Percentiles rank a stretch among this genome's conserved stretches.
Conservation (phyloP, 53 echinoderm and acorn worm genomes). For the Mesocentrotus franciscanus region DNA sequence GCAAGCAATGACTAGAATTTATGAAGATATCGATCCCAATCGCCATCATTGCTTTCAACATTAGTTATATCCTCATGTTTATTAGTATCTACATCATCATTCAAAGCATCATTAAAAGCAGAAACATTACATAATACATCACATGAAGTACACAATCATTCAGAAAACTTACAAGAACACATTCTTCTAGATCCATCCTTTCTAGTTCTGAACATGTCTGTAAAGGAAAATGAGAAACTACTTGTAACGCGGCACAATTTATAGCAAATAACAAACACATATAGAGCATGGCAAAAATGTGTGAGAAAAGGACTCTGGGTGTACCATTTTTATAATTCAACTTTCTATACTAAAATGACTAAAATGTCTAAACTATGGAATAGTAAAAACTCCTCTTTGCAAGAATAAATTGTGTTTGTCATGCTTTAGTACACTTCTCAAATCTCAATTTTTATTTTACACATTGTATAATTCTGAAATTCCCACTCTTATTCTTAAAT, state of each 20-base stretch:
- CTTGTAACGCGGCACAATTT: not conserved
- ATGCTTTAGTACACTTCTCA: too few relatives aligned
- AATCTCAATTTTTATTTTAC: too few relatives aligned
- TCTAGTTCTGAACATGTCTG: slow-evolving; percentile 93
- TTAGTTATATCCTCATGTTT: too few relatives aligned
- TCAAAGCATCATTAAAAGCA: not conserved
- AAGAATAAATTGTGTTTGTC: too few relatives aligned
- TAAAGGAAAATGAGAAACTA: not conserved
- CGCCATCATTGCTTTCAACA: too few relatives aligned
- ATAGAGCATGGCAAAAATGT: not conserved
- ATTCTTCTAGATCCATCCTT: slow-evolving; percentile 99
- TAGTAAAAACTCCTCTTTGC: not conserved
- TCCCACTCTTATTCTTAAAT: too few relatives aligned
- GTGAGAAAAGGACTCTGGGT: too few relatives aligned
- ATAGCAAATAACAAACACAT: not conserved
- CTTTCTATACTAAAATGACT: not conserved
- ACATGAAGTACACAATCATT: not conserved
- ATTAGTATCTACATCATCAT: not conserved
- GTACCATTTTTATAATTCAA: too few relatives aligned
- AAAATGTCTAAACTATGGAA: not conserved
- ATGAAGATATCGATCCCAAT: too few relatives aligned
- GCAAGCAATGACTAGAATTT: too few relatives aligned
- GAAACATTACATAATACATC: not conserved
- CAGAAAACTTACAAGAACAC: slow-evolving; percentile 86
- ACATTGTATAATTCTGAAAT: too few relatives aligned